These are phyloP conservation scores for Mustelus asterias DNA, from an alignment of 2,113 vertebrate species.

Conservation along the genomic window DNA sequence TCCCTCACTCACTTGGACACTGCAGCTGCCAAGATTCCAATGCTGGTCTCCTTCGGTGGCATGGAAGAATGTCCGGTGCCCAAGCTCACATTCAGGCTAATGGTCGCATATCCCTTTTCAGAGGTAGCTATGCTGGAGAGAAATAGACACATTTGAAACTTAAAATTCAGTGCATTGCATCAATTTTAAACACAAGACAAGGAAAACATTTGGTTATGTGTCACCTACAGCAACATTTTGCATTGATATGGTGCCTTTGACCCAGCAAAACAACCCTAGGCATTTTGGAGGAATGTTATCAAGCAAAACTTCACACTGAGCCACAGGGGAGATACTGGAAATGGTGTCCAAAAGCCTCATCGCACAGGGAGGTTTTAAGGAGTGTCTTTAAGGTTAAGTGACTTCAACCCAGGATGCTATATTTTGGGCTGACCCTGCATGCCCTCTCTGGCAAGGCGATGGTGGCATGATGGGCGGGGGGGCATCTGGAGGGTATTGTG, in stretches of 20 bases:
- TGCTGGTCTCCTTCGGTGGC: constrained; percentile 74
- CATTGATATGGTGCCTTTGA: not conserved
- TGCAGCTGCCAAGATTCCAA: constrained; percentile 83
- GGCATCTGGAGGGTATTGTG: not conserved
- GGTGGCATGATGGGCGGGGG: not conserved
- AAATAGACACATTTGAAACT: not conserved
- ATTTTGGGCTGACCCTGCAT: not conserved
- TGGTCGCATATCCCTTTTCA: constrained; percentile 74
- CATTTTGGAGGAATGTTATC: not conserved
- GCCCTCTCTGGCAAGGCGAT: too few species aligned
- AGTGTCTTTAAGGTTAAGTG: not conserved
- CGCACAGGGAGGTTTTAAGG: not conserved
- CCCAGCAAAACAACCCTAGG: not conserved
- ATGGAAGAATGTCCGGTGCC: constrained; percentile 77
- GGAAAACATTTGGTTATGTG: not conserved
- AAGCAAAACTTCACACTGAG: not conserved
- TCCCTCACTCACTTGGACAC: constrained; percentile 66
- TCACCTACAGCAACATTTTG: not conserved
- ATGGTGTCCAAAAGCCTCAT: not conserved
- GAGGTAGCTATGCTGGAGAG: constrained; percentile 64
- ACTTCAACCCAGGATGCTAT: not conserved
- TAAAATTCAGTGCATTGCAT: not conserved
- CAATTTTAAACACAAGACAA: not conserved
- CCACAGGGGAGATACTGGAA: not conserved
- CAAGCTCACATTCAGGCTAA: constrained; percentile 71